Conservation (phyloP, 2,888 invertebrate genomes). For the Thereva unica region DNA sequence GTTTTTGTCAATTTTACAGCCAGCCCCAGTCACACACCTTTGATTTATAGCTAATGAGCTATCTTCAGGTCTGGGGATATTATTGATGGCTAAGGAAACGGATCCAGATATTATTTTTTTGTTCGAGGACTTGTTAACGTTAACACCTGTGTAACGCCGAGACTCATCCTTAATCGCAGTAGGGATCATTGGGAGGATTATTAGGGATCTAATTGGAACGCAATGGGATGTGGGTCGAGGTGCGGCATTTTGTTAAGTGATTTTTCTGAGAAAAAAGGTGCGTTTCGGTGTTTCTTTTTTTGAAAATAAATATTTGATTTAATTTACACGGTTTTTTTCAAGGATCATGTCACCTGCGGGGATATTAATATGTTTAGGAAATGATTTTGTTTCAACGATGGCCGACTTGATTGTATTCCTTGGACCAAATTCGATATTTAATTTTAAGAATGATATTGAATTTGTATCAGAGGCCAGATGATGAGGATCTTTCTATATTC, state of each 20-base stretch:
- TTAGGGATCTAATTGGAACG: constrained; percentile 17
- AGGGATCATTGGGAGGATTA: not conserved
- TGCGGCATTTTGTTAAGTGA: not conserved
- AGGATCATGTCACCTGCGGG: too few relatives aligned
- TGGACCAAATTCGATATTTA: too few relatives aligned
- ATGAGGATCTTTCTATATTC: too few relatives aligned
- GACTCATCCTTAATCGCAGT: not conserved
- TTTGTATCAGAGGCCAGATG: too few relatives aligned
- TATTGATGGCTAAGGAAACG: not conserved
- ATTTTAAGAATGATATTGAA: too few relatives aligned
- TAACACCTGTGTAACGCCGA: too few relatives aligned
- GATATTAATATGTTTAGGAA: too few relatives aligned
- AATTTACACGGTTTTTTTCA: too few relatives aligned
- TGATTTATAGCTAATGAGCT: constrained; percentile 28
- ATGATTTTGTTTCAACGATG: too few relatives aligned
- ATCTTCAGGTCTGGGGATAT: constrained; percentile 3
- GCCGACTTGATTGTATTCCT: too few relatives aligned
- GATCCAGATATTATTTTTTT: constrained; percentile 1
- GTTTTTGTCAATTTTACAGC: constrained; percentile 16
- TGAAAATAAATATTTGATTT: too few relatives aligned
- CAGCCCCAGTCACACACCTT: not conserved
- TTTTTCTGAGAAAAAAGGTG: not conserved
- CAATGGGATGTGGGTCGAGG: constrained; percentile 7
- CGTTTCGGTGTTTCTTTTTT: not conserved
- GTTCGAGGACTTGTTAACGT: not conserved